These are phyloP conservation scores for Numida meleagris DNA, from an alignment of 2,113 vertebrate genomes.

Conservation along the genomic window DNA sequence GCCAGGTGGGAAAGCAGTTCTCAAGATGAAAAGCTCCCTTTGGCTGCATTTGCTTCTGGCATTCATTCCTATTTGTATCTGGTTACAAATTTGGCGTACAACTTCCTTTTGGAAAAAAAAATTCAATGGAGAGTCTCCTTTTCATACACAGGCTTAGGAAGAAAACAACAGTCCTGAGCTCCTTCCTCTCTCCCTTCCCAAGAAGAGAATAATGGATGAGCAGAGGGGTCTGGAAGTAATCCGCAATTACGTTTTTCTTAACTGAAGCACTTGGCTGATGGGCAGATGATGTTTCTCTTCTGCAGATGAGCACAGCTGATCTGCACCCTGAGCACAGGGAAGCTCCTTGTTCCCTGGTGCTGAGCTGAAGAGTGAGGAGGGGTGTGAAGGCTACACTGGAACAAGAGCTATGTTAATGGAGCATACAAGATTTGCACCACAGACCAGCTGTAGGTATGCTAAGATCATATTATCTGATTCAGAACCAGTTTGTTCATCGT, in stretches of 20 bases:
- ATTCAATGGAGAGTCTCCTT: background rate
- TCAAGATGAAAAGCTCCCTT: constrained; percentile 23
- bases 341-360: background rate
- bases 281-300: background rate
- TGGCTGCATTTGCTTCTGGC: constrained; percentile 18
- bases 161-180: background rate
- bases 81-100: background rate
- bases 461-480: background rate
- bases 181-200: background rate
- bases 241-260: constrained; percentile 16
- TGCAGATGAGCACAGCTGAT: background rate
- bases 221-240: background rate
- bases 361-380: background rate
- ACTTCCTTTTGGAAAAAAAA: background rate
- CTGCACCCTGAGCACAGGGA: background rate
- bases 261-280: background rate
- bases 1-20: constrained; percentile 20
- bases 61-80: constrained; percentile 10
- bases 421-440: rapidly evolving
- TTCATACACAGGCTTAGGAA: background rate
- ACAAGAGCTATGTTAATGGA: background rate
- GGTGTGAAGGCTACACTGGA: background rate
- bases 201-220: background rate
- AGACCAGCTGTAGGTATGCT: rapidly evolving
- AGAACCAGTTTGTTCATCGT: background rate